Base-by-base conservation (phyloP, 1,140 invertebrate genomes). In the Druon quercuslanigerum region DNA sequence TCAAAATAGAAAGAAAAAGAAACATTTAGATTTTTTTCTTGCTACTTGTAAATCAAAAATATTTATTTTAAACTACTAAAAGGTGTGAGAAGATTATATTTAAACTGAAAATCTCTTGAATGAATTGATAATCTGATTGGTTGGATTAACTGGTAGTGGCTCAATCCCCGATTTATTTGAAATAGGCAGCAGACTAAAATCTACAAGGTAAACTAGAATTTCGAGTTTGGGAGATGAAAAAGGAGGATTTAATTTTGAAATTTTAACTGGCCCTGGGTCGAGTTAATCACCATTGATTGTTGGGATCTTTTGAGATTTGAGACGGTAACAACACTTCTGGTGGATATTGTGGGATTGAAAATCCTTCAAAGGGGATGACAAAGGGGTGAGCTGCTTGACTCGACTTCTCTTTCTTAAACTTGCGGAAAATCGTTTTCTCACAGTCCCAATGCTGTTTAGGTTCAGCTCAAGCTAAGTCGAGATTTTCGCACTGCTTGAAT, bases 361-460 rank as follows among this genome's bases (percentile, higher is more conserved):
- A 66, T 46, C 60, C 9, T 33, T 33, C 33, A 66, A 25, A 66
- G 40, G 60, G 16, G 25, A 13, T 33, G 8, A 66, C 60, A 66
- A 66, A 66, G n/a, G 60, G 13, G 13, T 40, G 25, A 66, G 25
- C 60, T 66, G 60, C 60, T 66, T 66, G 60, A 66, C 60, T 66
- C 60, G 60, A 40, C 60, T 66, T 33, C 25, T 16, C 60, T 40
- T 66, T 66, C 60, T 66, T 66, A 66, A 66, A 66, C 60, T 66
- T 66, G 25, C 60, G 60, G 60, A 66, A 66, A 66, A 66, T 66
- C 60, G 60, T 66, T 66, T 66, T 66, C 60, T 66, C 25, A 66
- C 60, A 66, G 14, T 66, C n/a, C 60, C 46, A 6, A 46, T n/a
- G 25, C 60, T 66, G 60, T 66, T 66, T 66, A 40, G 60, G 25